phyloP scores from a whole-genome alignment of 1,140 invertebrate genomes.

The Zaprionus inermis region DNA sequence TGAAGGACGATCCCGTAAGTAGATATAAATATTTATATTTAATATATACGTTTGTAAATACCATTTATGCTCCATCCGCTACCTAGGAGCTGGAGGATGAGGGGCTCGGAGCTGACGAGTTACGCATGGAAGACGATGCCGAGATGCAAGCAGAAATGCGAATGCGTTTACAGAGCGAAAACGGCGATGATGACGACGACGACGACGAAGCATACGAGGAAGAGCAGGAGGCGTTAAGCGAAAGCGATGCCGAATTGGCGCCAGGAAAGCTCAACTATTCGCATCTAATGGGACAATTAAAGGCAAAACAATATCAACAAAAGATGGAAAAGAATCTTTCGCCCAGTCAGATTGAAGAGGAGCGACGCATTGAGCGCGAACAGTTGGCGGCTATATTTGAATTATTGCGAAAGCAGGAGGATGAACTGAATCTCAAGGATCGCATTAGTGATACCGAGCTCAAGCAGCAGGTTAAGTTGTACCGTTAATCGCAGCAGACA shows the following conservation, averaged over 20 bases:
- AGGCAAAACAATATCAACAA: constrained; percentile 66
- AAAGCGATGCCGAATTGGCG: constrained; percentile 50
- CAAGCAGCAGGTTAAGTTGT: constrained; percentile 71
- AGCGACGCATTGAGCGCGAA: constrained; percentile 75
- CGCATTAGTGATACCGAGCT: constrained; percentile 74
- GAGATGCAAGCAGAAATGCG: constrained; percentile 34
- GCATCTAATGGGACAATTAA: constrained; percentile 71
- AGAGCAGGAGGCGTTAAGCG: constrained; percentile 46
- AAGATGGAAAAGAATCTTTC: constrained; percentile 70
- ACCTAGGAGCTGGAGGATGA: constrained; percentile 65
- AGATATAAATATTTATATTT: neutral
- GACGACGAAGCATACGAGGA: constrained; percentile 65
- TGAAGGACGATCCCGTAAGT: constrained; percentile 71
- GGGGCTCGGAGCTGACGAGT: constrained; percentile 62
- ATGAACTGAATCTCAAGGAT: constrained; percentile 76
- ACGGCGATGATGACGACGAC: constrained; percentile 50
- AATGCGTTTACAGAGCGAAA: constrained; percentile 33
- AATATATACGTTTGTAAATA: neutral
- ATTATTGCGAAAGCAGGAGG: constrained; percentile 72
- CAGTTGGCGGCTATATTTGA: constrained; percentile 78
- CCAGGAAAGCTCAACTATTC: constrained; percentile 34
- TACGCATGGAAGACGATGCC: constrained; percentile 45
- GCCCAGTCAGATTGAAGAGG: constrained; percentile 68
- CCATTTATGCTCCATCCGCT: constrained; percentile 1
- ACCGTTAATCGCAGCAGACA: constrained; percentile 51